A percentile compares a stretch with the other conserved stretches of the same genome.
These are phyloP conservation scores for Alexandromys fortis DNA, from an alignment of 2,113 vertebrate genomes.

Conservation along the genomic window DNA sequence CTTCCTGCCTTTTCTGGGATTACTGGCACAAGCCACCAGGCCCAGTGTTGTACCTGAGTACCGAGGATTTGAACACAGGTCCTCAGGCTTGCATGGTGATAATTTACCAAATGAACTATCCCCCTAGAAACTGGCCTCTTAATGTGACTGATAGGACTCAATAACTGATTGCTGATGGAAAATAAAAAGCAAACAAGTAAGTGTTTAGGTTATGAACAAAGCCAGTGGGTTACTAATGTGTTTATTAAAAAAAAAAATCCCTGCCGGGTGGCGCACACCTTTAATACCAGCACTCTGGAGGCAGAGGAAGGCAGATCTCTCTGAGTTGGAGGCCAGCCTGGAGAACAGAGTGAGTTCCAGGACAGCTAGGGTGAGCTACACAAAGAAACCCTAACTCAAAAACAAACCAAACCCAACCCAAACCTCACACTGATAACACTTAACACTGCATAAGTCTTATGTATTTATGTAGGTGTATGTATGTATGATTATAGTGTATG, in stretches of 20 bases:
- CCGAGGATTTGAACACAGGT: background rate
- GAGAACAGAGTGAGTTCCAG: background rate
- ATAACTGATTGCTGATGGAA: background rate
- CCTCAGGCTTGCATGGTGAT: background rate
- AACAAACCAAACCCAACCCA: background rate
- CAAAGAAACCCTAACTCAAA: background rate
- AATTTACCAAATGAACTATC: background rate
- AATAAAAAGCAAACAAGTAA: background rate
- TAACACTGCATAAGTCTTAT: background rate
- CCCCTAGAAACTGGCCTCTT: background rate
- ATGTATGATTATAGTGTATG: background rate
- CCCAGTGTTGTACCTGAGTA: background rate
- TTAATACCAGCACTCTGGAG: background rate
- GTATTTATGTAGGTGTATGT: background rate
- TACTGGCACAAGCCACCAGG: background rate
- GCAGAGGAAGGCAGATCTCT: background rate
- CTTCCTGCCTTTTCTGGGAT: background rate
- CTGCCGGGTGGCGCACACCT: too few species aligned
- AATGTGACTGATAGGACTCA: background rate
- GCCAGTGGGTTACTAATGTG: background rate
- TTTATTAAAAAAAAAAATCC: background rate
- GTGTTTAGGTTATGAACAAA: constrained; percentile 8
- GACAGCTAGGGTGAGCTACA: background rate
- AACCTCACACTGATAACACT: background rate
- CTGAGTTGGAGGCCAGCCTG: background rate